Conservation (phyloP, 2,113 vertebrate genomes). For the Varanus komodoensis region DNA sequence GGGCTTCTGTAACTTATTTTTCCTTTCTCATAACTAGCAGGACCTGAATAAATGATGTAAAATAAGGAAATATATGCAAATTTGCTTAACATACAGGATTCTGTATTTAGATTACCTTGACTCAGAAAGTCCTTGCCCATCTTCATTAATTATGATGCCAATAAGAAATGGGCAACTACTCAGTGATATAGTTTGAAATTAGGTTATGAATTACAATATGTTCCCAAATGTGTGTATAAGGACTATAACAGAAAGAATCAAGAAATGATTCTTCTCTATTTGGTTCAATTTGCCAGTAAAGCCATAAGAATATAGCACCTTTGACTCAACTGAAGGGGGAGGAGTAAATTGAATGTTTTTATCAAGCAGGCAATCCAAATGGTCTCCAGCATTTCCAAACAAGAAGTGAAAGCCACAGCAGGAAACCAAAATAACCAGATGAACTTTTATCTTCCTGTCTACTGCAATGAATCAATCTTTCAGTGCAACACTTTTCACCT, state of each 20-base stretch:
- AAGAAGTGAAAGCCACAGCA: constrained; percentile 65
- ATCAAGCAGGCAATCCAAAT: constrained; percentile 14
- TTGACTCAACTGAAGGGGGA: constrained; percentile 28
- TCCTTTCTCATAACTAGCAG: neutral
- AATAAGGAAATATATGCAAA: neutral
- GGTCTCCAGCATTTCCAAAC: constrained; percentile 38
- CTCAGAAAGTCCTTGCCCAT: neutral
- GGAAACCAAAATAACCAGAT: constrained; percentile 62
- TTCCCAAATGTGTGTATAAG: constrained; percentile 17
- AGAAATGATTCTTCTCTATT: neutral
- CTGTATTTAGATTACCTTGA: neutral
- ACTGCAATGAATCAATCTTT: constrained; percentile 18
- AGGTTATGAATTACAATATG: neutral
- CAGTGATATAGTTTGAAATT: constrained; percentile 2
- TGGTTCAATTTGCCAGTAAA: constrained; percentile 38
- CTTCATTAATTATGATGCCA: neutral
- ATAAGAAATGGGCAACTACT: constrained; percentile 30
- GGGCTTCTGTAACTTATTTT: neutral
- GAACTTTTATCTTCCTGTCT: constrained; percentile 29
- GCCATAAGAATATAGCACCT: constrained; percentile 26
- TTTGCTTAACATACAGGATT: neutral
- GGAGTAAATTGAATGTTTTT: constrained; percentile 33
- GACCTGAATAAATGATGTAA: neutral
- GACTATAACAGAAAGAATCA: neutral
- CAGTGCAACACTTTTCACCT: constrained; percentile 12